Base-by-base conservation (phyloP, 2,797 vertebrate genomes). In the Thunnus albacares region DNA sequence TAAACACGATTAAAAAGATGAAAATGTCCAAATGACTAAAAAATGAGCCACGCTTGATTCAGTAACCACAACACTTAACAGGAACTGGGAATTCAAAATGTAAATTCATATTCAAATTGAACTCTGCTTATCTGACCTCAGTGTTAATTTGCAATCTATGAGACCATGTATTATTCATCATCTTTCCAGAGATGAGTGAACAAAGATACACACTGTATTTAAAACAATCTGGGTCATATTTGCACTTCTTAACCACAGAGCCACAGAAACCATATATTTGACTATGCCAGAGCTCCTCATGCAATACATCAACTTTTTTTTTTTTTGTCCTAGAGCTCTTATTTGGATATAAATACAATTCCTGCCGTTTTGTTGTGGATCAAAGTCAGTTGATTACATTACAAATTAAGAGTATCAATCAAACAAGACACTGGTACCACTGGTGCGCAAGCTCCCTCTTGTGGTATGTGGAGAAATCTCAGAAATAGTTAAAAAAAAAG, bases 101-200 rank as follows among this genome's bases (percentile, higher is more conserved):
- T 84, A 79, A 87, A 91, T 91, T 89, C 20, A 80, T 80, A 89
- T 90, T 87, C 82, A 90, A 90, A 92, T 80, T 87, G 83, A 91
- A 84, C 80, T 79, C 64, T 80, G 78, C 86, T 90, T 86, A 89
- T 92, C 89, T 90, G 89, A 90, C 86, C 90, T 84, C 82, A 41
- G 61, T 82, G 87, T 88, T 92, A 92, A 94, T 93, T 94, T 90
- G 84, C 81, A 90, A 90, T 91, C 90, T 86, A 79, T 71, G 74
- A 85, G 78, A 68, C 59, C 79, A 91, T 93, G 87, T 81, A 87
- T 92, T 93, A 94, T 93, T 94, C 87, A 93, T 92, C 52, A 71
- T 84, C 75, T 79, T 88, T 83, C 75, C 75, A 75, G 60, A 62
- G 79, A 87, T 80, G 82, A 86, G 71, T 71, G 85, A 90, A 82